Evolutionary conservation across 2,888 invertebrate genomes (phyloP), one percentile per base, ranked within the genome.

Genomic region (Apamea anceps): DNA sequence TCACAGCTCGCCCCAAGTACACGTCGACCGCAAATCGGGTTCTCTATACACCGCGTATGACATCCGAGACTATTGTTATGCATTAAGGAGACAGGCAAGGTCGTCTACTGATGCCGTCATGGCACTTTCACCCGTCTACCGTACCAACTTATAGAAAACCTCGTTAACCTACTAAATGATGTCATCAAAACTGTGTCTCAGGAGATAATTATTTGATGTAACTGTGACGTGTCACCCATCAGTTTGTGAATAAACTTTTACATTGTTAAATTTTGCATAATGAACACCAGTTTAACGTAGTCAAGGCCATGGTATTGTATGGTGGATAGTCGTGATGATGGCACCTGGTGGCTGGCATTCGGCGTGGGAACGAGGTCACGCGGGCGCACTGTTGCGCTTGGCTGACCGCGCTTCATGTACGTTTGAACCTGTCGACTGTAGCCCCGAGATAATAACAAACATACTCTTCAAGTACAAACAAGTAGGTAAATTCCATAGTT

Each of bases 321-420:
- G 92, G 85, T 92, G 92, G 84, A 80, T 86, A 93, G 94, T 95
- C 95, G 94, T 91, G 91, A 88, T 88, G 89, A 85, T 86, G 81
- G 84, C 91, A 92, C 91, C 91, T 90, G 85, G 85, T 84, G 85
- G 92, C 84, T 88, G 92, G 88, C 88, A 91, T 90, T 90, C 82
- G 89, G 87, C 96, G 96, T 97, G 96, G 93, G 96, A 97, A 97
- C 94, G 94, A 91, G 96, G 96, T 96, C 96, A 96, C 90, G 95
- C 95, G 94, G 95, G 91, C 95, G 95, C 92, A 90, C 89, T 93
- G 95, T 94, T 94, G 89, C 96, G 96, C 96, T 92, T 94, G 94
- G 95, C 84, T 93, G 95, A 83, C 89, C 90, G 90, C 94, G 89
- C 93, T 87, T 89, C 91, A 88, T 91, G 89, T 90, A 87, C 87